Conservation (phyloP, 2,797 vertebrate species). For the Caiman crocodilus region DNA sequence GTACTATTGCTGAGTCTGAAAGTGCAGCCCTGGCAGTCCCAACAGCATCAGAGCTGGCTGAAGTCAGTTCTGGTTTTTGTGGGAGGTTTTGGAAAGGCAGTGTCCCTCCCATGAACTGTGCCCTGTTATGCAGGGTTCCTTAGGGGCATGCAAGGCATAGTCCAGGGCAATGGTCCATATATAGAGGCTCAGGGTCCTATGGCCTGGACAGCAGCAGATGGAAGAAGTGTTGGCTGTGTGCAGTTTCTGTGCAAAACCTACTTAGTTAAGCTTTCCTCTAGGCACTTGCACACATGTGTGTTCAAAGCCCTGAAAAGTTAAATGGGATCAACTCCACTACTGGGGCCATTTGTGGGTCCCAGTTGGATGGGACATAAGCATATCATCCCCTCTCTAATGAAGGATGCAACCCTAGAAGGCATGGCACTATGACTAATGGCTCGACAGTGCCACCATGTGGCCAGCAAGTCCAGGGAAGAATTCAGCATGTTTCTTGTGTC, state of each 20-base stretch:
- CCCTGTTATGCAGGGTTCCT: not conserved
- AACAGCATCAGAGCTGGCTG: not conserved
- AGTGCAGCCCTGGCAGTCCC: not conserved
- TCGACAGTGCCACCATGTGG: not conserved
- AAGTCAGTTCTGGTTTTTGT: not conserved
- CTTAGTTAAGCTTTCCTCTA: not conserved
- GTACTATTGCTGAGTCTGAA: too few relatives aligned
- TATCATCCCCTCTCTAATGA: not conserved
- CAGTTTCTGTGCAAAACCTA: not conserved
- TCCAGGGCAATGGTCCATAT: not conserved
- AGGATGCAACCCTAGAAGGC: not conserved
- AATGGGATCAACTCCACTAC: too few relatives aligned
- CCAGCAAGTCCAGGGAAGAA: not conserved
- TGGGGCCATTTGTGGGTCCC: too few relatives aligned
- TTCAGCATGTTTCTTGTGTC: too few relatives aligned
- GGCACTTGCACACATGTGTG: not conserved
- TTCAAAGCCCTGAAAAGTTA: too few relatives aligned
- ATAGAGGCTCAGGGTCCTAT: not conserved
- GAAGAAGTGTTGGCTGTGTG: too few relatives aligned
- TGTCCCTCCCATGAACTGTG: not conserved
- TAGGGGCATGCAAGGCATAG: not conserved
- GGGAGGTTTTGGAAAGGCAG: too few relatives aligned
- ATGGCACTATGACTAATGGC: not conserved
- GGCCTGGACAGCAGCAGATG: not conserved
- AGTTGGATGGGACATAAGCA: too few relatives aligned